Base-by-base conservation (phyloP, 2,888 invertebrate species). In the Clostera curtula region DNA sequence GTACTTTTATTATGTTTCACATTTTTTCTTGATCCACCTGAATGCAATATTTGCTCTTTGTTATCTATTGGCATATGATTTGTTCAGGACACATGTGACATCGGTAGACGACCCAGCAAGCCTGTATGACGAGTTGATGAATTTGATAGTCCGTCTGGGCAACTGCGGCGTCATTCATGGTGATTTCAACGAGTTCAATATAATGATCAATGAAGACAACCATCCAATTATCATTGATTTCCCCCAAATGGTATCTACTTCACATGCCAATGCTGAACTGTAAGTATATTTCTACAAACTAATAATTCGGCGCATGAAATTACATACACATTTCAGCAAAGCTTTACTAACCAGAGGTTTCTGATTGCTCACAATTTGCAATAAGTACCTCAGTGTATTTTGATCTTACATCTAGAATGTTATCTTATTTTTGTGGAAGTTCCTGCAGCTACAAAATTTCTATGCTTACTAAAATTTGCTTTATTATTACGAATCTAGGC, bases 121-220 rank as follows among this genome's bases (percentile, higher is more conserved):
- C 1, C 84, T 98, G 0, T 99, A 97, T 63, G 96, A 96, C 54
- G 93, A 96, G 53, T 86, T 98, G 33, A 98, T 99, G 98, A 89
- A 93, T 51, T 82, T 98, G 13, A 93, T 99, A 24, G 90, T 98
- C 0, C 88, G 90, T 19, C 87, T 99, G 27, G 99, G 93, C 12
- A 93, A 95, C 79, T 91, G 93, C 55, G 99, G 99, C 0, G 95
- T 99, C 2, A 98, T 99, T 49, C 99, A 99, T 68, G 95, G 98
- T 0, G 99, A 99, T 85, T 99, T 98, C 70, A 99, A 99, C 65
- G 99, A 99, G 79, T 99, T 99, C 74, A 99, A 99, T 71, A 89
- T 99, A 37, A 95, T 99, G 92, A 85, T 95, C 1, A 88, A 89
- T 17, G 88, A 90, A 27, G 91, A 92, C 0, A 90, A 90, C 9